Evolutionary conservation across 2,888 invertebrate genomes (phyloP).

Genomic region (Coenonympha glycerion): DNA sequence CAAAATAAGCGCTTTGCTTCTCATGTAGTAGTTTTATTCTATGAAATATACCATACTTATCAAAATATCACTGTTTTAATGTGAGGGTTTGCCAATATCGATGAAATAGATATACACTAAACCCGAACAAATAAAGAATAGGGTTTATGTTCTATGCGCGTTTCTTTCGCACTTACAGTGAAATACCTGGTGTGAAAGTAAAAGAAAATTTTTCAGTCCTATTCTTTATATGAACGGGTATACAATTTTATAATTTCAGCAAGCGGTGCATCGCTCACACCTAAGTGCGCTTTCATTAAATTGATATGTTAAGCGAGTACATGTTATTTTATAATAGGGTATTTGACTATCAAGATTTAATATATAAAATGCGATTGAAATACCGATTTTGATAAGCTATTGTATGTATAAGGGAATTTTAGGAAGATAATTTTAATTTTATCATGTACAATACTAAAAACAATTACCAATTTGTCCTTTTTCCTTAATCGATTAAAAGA

Average conservation of each 20-base stretch:
- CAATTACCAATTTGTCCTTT: no score
- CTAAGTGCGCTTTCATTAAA: conserved; percentile 47
- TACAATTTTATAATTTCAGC: conserved; percentile 41
- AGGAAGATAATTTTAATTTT: neutral
- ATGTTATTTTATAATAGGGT: conserved; percentile 25
- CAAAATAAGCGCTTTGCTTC: conserved; percentile 48
- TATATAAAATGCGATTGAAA: neutral
- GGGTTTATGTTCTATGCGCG: no score
- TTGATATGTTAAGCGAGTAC: conserved; percentile 60
- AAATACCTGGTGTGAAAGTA: no score
- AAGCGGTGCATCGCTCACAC: conserved; percentile 66
- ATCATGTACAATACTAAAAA: no score
- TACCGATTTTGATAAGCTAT: neutral
- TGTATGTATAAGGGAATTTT: neutral
- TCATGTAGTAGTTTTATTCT: conserved; percentile 24
- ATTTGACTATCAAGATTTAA: conserved; percentile 21
- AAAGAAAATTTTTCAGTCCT: no score
- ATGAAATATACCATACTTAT: conserved; percentile 36
- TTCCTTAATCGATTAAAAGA: no score
- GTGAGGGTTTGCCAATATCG: conserved; percentile 75
- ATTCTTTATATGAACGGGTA: no score
- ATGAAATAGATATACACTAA: conserved; percentile 53
- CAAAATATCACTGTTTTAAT: conserved; percentile 56
- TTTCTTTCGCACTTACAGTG: no score
- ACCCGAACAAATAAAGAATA: no score